phyloP scores from a whole-genome alignment of 2,888 invertebrate genomes.

The Serripes groenlandicus region DNA sequence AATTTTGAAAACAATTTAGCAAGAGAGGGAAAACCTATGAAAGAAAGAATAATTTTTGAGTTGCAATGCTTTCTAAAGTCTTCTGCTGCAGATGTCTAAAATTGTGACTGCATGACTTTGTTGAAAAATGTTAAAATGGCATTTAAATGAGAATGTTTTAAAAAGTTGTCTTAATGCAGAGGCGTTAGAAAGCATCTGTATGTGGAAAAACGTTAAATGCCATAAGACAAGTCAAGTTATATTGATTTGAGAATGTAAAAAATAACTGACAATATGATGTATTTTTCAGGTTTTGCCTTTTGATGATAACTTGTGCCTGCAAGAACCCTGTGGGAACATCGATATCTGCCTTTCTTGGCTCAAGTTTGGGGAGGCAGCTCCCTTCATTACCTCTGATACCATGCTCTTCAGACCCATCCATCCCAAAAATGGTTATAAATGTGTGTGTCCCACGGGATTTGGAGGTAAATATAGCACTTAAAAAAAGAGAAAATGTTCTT shows the following conservation, averaged over 20 bases:
- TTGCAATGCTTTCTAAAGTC: too few relatives aligned
- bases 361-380: slow-evolving; percentile 96
- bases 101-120: too few relatives aligned
- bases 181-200: not conserved
- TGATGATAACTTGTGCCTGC: slow-evolving; percentile 97
- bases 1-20: too few relatives aligned
- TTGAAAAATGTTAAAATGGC: not conserved
- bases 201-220: not conserved
- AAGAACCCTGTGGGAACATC: slow-evolving; percentile 97
- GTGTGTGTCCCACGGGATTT: slow-evolving; percentile 96
- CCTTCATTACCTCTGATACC: slow-evolving; percentile 95
- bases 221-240: not conserved
- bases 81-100: too few relatives aligned
- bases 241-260: not conserved
- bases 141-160: not conserved
- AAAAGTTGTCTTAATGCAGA: not conserved
- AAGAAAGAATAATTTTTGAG: too few relatives aligned
- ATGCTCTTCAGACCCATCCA: slow-evolving; percentile 97
- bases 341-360: slow-evolving; percentile 96
- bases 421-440: slow-evolving; percentile 97
- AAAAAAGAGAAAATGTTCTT: not conserved
- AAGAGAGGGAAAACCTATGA: too few relatives aligned
- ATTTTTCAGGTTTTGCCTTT: slow-evolving; percentile 93
- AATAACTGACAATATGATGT: not conserved
- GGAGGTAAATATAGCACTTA: slow-evolving; percentile 86